These are phyloP conservation scores for Drosophila simulans DNA, from an alignment of 1,140 invertebrate genomes.

Conservation along the genomic window DNA sequence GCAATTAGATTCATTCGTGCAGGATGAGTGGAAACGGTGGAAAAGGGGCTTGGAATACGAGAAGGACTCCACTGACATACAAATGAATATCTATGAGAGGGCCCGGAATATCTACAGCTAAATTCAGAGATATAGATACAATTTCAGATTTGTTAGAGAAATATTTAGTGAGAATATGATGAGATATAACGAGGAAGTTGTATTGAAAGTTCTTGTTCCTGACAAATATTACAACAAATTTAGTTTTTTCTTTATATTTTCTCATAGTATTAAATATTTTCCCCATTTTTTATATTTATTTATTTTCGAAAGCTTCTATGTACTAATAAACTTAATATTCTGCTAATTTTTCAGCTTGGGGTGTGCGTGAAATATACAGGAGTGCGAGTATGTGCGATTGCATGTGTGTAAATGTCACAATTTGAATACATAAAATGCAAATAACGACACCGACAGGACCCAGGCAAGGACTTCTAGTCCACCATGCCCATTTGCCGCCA, in stretches of 20 bases:
- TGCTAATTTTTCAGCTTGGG: background rate
- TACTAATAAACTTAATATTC: no score
- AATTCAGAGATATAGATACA: background rate
- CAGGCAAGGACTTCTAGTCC: slow-evolving; percentile 38
- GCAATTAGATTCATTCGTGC: slow-evolving; percentile 82
- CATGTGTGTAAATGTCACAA: slow-evolving; percentile 78
- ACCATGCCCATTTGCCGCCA: slow-evolving; percentile 12
- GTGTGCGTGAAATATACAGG: slow-evolving; percentile 14
- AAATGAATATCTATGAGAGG: slow-evolving; percentile 80
- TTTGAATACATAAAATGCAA: slow-evolving; percentile 82
- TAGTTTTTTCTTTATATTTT: background rate
- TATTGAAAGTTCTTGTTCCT: no score
- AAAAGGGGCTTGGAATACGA: slow-evolving; percentile 18
- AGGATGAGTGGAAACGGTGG: slow-evolving; percentile 32
- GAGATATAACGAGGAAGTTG: no score
- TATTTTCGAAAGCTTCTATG: no score
- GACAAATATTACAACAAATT: no score
- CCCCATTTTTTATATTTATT: no score
- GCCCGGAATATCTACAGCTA: slow-evolving; percentile 24
- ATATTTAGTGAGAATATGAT: no score
- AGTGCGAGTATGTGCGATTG: slow-evolving; percentile 30
- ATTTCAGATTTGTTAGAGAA: background rate
- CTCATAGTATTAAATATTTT: background rate
- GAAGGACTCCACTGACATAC: slow-evolving; percentile 60
- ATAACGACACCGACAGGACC: slow-evolving; percentile 59